Conservation (phyloP, 2,888 invertebrate species). For the Nomada fabriciana region DNA sequence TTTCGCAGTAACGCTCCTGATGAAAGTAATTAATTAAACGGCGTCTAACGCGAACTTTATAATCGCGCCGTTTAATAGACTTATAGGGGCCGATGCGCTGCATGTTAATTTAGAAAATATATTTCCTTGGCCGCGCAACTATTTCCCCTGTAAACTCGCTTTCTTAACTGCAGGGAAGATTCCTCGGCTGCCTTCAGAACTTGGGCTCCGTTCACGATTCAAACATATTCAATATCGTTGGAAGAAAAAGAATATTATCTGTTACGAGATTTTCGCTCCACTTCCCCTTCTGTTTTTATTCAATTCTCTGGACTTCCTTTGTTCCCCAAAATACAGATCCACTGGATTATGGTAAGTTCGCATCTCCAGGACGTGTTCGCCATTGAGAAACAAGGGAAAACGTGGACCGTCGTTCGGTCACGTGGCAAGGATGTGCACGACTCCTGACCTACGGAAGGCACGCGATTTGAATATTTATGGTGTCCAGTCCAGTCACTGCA, state of each 20-base stretch:
- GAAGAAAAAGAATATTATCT: too few relatives aligned
- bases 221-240: too few relatives aligned
- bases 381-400: conserved; percentile 19
- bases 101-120: conserved; percentile 60
- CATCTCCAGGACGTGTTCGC: background rate
- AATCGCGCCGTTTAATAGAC: conserved; percentile 68
- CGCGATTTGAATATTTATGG: conserved; percentile 69
- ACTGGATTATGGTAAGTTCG: background rate
- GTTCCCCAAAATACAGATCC: background rate
- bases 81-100: conserved; percentile 55
- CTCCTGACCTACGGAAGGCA: conserved; percentile 49
- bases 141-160: background rate
- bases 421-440: conserved; percentile 56
- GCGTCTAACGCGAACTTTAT: conserved; percentile 65
- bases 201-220: background rate
- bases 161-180: background rate
- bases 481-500: conserved; percentile 21
- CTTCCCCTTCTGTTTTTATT: background rate
- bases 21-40: conserved; percentile 67
- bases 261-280: too few relatives aligned
- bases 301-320: background rate
- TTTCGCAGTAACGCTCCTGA: conserved; percentile 42
- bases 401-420: conserved; percentile 36
- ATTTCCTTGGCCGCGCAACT: conserved; percentile 29
- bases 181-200: background rate